Conservation (phyloP, 2,797 vertebrate genomes). For the Chiloscyllium punctatum region DNA sequence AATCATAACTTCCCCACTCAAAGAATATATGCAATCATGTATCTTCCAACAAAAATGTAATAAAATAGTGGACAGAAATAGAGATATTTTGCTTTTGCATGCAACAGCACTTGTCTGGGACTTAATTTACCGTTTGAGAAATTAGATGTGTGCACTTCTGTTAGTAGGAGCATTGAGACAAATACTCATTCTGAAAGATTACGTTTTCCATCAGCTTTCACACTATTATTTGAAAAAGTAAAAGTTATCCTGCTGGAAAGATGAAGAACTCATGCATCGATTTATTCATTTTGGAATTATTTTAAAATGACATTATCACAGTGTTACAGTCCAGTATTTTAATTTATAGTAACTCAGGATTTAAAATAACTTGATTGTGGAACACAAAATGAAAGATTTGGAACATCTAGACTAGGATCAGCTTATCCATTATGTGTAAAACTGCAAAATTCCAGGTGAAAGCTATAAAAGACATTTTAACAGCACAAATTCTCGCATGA, state of each 20-base stretch:
- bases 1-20: background rate
- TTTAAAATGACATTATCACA: background rate
- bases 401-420: background rate
- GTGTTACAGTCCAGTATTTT: background rate
- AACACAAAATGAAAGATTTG: background rate
- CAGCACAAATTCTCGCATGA: background rate
- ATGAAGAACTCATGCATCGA: background rate
- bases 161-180: too few species aligned
- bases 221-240: background rate
- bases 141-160: background rate
- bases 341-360: background rate
- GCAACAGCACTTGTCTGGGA: background rate
- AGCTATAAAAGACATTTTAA: constrained; percentile 21
- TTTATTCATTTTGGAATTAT: background rate
- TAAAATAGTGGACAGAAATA: background rate
- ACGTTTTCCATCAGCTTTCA: background rate
- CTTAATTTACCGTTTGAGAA: background rate
- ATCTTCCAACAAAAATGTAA: background rate
- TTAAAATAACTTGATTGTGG: background rate
- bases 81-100: background rate
- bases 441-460: background rate
- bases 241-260: background rate
- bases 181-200: background rate
- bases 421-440: constrained; percentile 5
- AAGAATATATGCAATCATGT: background rate